These are phyloP conservation scores for Sphaerodactylus townsendi DNA, from an alignment of 2,113 vertebrate genomes.

Conservation along the genomic window DNA sequence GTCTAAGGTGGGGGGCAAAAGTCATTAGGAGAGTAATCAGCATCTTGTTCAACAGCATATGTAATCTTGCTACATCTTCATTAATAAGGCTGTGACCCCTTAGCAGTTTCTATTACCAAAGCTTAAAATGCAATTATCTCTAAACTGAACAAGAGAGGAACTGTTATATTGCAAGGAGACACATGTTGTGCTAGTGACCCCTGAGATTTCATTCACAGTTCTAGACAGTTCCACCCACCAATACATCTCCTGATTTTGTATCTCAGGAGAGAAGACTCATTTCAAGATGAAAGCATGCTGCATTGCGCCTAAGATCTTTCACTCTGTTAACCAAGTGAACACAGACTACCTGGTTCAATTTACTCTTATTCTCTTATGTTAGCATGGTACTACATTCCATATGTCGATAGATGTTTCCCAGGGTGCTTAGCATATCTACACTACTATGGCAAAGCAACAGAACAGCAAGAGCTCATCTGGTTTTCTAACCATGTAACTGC, in stretches of 20 bases:
- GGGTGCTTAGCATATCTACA: background rate
- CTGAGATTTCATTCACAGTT: background rate
- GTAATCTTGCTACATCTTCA: background rate
- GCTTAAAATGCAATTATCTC: background rate
- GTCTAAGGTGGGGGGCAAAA: background rate
- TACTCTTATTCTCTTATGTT: background rate
- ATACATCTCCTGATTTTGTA: background rate
- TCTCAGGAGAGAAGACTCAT: background rate
- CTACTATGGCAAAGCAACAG: background rate
- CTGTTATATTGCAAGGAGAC: background rate
- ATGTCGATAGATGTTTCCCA: background rate
- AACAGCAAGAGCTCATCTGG: background rate
- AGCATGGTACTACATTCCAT: background rate
- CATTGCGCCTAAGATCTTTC: background rate
- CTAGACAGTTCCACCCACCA: background rate
- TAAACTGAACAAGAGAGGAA: background rate
- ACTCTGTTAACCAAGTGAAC: background rate
- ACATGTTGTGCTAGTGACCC: background rate
- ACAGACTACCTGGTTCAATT: background rate
- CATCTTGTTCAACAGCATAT: background rate
- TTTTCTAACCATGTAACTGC: background rate
- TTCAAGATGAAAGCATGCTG: background rate
- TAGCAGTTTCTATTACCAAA: background rate
- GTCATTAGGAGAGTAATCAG: background rate
- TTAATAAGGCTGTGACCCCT: background rate